Conservation (phyloP, 2,113 vertebrate species). For the Cephalopholis sonnerati region DNA sequence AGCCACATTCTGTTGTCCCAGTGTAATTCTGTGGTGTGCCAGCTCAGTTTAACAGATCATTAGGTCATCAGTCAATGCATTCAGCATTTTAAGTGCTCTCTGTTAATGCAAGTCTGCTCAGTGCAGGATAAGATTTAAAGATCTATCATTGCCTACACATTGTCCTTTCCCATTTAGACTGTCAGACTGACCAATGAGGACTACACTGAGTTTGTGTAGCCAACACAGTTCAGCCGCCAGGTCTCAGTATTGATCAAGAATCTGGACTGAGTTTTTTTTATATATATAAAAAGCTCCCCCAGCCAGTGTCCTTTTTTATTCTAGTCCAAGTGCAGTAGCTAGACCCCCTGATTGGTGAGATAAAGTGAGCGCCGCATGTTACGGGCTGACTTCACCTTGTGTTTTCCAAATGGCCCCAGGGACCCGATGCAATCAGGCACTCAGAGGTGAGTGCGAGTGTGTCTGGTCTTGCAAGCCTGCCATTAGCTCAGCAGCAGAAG, state of each 20-base stretch:
- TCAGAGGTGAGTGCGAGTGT: constrained; percentile 61
- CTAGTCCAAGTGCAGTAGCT: constrained; percentile 14
- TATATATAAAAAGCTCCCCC: constrained; percentile 22
- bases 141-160: constrained; percentile 38
- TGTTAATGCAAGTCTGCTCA: constrained; percentile 34
- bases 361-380: constrained; percentile 49
- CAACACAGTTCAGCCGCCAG: constrained; percentile 46
- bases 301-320: constrained; percentile 3
- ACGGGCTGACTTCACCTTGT: constrained; percentile 56
- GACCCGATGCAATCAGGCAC: constrained; percentile 66
- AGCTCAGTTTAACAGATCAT: constrained; percentile 50
- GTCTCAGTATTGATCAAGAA: constrained; percentile 53
- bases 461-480: constrained; percentile 51
- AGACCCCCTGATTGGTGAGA: constrained; percentile 52
- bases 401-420: constrained; percentile 61
- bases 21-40: constrained; percentile 23
- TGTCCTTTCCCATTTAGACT: constrained; percentile 46
- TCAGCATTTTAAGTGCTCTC: constrained; percentile 45
- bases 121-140: constrained; percentile 49
- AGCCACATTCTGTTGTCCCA: background rate
- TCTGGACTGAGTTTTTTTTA: constrained; percentile 21
- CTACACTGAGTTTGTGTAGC: constrained; percentile 23
- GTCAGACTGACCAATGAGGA: constrained; percentile 61
- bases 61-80: constrained; percentile 54
- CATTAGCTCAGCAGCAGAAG: constrained; percentile 71